These are phyloP conservation scores for Drosophila monieri DNA, from an alignment of 2,888 invertebrate genomes.

Conservation along the genomic window DNA sequence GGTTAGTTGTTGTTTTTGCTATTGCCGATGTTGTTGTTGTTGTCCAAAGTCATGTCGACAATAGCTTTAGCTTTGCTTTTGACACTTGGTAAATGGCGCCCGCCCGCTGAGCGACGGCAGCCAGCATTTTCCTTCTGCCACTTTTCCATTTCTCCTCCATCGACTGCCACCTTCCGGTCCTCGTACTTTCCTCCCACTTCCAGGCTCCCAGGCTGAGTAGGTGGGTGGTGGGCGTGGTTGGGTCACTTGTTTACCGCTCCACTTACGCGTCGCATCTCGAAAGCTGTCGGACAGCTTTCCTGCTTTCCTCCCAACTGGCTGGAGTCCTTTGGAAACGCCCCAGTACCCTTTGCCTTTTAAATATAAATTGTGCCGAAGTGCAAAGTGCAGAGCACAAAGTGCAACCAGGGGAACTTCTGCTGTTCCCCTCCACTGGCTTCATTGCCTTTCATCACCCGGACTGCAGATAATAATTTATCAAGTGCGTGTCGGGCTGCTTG, in stretches of 20 bases:
- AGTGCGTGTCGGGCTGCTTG: constrained; percentile 57
- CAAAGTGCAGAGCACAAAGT: constrained; percentile 48
- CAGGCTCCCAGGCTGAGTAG: no score
- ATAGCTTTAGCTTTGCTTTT: constrained; percentile 83
- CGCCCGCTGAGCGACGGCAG: constrained; percentile 79
- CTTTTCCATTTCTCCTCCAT: constrained; percentile 13
- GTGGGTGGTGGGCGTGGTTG: constrained; percentile 33
- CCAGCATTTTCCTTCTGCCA: constrained; percentile 51
- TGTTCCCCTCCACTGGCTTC: constrained; percentile 16
- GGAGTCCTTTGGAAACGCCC: neutral
- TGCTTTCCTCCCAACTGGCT: constrained; percentile 7
- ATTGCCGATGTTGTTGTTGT: constrained; percentile 60
- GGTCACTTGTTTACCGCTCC: constrained; percentile 73
- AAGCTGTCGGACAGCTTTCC: constrained; percentile 55
- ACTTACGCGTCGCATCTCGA: constrained; percentile 66
- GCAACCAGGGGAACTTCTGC: constrained; percentile 16
- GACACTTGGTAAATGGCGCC: constrained; percentile 82
- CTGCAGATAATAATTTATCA: constrained; percentile 69
- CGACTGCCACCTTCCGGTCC: constrained; percentile 16
- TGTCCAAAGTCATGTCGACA: constrained; percentile 81
- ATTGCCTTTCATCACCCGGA: constrained; percentile 55
- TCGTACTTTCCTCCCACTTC: neutral
- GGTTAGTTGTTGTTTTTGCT: constrained; percentile 31
- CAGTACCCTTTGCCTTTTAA: constrained; percentile 41
- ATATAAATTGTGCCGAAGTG: constrained; percentile 57